Conservation (phyloP, 2,888 invertebrate genomes). For the Drosophila pseudotalamancana region DNA sequence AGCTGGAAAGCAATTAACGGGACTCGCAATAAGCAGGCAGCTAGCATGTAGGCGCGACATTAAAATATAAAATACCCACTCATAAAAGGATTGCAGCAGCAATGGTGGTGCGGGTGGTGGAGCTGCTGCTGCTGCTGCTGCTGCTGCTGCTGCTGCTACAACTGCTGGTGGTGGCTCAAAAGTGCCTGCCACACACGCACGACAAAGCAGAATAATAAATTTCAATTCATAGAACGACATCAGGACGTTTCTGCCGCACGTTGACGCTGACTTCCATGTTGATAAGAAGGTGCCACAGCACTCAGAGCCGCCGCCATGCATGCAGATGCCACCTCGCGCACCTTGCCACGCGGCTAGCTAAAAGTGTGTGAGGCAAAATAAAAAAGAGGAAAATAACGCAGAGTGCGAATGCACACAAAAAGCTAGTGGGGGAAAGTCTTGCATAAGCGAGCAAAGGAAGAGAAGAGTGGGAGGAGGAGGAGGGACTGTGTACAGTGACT, state of each 20-base stretch:
- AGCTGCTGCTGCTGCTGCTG: neutral
- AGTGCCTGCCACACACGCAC: conserved; percentile 70
- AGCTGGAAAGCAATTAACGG: conserved; percentile 75
- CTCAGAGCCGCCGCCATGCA: conserved; percentile 28
- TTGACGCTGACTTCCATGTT: conserved; percentile 53
- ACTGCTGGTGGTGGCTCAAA: conserved; percentile 34
- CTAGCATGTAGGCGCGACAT: conserved; percentile 23
- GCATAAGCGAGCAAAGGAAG: neutral
- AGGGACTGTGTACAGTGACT: conserved; percentile 12
- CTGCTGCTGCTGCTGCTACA: too few species aligned
- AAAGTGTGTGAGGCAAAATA: conserved; percentile 13
- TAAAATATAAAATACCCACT: conserved; percentile 48
- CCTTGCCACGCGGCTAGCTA: conserved; percentile 17
- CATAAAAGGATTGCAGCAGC: conserved; percentile 40
- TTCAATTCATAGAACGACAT: conserved; percentile 71
- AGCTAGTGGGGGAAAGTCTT: conserved; percentile 14
- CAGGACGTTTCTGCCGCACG: conserved; percentile 58
- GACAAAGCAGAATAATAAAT: conserved; percentile 80
- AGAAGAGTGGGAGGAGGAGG: conserved; percentile 2
- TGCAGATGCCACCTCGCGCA: conserved; percentile 16
- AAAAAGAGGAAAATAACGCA: neutral
- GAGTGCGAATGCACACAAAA: conserved; percentile 31
- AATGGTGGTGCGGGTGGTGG: neutral
- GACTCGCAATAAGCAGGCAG: conserved; percentile 29
- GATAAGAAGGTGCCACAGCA: conserved; percentile 62